Conservation (phyloP, 1,140 invertebrate genomes). For the Globodera ellingtonae region DNA sequence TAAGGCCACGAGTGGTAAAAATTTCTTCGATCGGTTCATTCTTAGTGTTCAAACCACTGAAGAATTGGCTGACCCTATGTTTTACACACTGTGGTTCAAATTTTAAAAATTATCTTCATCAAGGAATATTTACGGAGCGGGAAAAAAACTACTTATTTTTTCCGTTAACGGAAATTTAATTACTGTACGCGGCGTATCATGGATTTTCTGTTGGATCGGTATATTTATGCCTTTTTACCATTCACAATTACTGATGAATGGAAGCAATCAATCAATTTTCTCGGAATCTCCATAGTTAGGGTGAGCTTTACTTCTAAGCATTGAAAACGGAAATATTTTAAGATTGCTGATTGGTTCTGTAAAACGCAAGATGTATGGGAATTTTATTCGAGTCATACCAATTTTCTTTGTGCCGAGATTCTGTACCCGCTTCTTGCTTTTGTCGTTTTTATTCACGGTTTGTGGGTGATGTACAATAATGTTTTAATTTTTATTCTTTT, state of each 20-base stretch:
- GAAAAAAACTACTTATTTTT: no score
- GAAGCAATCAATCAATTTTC: conserved; percentile 46
- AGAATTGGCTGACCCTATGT: no score
- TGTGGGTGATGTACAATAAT: conserved; percentile 17
- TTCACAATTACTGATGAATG: conserved; percentile 51
- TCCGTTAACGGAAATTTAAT: background rate
- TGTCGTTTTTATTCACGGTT: conserved; percentile 67
- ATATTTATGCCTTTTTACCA: conserved; percentile 56
- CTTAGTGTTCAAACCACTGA: no score
- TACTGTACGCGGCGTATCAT: conserved; percentile 20
- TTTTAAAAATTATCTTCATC: no score
- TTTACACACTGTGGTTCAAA: no score
- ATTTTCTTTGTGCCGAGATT: conserved; percentile 66
- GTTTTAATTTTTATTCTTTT: background rate
- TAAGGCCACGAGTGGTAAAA: no score
- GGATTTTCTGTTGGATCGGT: conserved; percentile 56
- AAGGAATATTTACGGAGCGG: no score
- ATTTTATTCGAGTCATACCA: conserved; percentile 66
- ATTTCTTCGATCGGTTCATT: no score
- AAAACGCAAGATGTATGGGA: conserved; percentile 65
- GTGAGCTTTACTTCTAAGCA: conserved; percentile 31
- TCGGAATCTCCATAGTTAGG: conserved; percentile 46
- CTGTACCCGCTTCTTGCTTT: conserved; percentile 63
- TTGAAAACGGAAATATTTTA: conserved; percentile 42
- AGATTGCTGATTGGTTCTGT: conserved; percentile 67